Evolutionary conservation across 2,113 vertebrate genomes (phyloP), one percentile per base, ranked within the genome.

Genomic region (Hippocampus barbouri): DNA sequence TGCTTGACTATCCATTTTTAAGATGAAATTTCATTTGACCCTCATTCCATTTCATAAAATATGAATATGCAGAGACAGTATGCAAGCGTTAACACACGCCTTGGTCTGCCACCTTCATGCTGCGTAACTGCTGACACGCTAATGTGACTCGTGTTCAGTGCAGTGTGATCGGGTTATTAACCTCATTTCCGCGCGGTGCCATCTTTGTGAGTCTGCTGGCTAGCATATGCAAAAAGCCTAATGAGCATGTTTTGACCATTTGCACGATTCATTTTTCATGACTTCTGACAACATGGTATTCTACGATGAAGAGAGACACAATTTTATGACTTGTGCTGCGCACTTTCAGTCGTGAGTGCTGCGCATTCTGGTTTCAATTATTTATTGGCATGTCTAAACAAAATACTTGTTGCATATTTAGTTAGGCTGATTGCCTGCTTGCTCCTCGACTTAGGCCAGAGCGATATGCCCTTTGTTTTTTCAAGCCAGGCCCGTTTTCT

Each of bases 211-310:
- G 43, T 65, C 38, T n/a, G 21, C 23, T 16, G 56, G 56, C 56
- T 27, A 15, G 23, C 62, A 65, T 45, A 65, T 43, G 62, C 43
- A 40, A 65, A 6, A 65, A 65, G 62, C 62, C 21, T 65, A 65
- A 65, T 45, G 20, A 45, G 62, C 62, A 43, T 65, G 21, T 65
- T 63, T 40, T 63, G 61, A 63, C 34, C 61, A 40, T 63, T 11
- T 15, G 34, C 34, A 41, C 34, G 34, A 27, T 63, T 41, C 38
- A n/a, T 64, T 41, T 65, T 43, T 65, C 1, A 65, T 65, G 20
- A 7, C 14, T 43, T n/a, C 18, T 45, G 40, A 65, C 34, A 12
- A 38, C 30, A 40, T 1, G 3, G 10, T 27, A 15, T 59, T 14
- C 12, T 3, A 12, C 23, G 2, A 57, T 25, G 9, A 14, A 57